These are phyloP conservation scores for Lasiurus borealis DNA, from an alignment of 2,113 vertebrate genomes.

Conservation along the genomic window DNA sequence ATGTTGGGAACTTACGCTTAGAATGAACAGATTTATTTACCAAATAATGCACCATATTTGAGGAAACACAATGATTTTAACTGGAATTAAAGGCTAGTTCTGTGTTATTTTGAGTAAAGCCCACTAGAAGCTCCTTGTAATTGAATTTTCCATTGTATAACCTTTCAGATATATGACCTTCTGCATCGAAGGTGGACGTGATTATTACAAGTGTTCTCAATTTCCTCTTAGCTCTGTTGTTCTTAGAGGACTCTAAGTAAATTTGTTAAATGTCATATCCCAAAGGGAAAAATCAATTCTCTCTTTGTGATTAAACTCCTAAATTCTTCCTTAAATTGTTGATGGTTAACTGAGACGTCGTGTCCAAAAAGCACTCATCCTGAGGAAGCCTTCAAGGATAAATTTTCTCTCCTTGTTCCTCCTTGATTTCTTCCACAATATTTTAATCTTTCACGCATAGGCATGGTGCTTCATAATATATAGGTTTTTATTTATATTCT, in stretches of 20 bases:
- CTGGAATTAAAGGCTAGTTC: constrained; percentile 41
- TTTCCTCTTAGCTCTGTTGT: constrained; percentile 72
- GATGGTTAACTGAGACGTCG: not conserved
- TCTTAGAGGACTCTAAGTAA: constrained; percentile 80
- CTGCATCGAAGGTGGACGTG: constrained; percentile 53
- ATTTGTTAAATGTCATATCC: constrained; percentile 76
- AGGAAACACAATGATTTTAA: constrained; percentile 46
- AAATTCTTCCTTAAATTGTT: constrained; percentile 51
- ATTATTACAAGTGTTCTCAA: constrained; percentile 77
- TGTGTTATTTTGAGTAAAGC: constrained; percentile 69
- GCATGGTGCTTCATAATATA: not conserved
- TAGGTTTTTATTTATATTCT: not conserved
- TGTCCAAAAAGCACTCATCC: not conserved
- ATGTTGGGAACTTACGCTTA: not conserved
- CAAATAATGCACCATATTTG: constrained; percentile 50
- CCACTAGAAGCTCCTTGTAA: constrained; percentile 62
- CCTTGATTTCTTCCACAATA: not conserved
- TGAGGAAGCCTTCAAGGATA: not conserved
- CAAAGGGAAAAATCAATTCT: constrained; percentile 70
- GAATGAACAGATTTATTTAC: not conserved
- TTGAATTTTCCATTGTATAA: constrained; percentile 79
- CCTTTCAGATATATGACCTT: constrained; percentile 71
- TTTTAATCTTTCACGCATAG: not conserved
- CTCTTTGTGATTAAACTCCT: constrained; percentile 57
- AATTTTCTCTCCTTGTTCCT: not conserved